Evolutionary conservation across 2,888 invertebrate species (phyloP), one percentile per base, ranked within the genome.

Genomic region (Caenorhabditis angaria): DNA sequence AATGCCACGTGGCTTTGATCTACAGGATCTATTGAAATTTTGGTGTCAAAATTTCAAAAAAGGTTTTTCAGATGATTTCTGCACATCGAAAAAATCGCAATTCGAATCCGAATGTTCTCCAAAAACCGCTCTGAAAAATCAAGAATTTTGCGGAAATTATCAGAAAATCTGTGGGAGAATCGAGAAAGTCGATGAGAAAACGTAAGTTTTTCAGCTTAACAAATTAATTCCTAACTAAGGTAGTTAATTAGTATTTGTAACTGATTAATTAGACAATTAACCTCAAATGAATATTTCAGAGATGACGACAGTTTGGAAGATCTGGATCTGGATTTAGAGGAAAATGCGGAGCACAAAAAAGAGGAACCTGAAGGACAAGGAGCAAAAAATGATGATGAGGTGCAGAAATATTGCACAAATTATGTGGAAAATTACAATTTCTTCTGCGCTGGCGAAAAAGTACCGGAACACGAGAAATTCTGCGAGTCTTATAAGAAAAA

Each of bases 371-470:
- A 73, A 32, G 72, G 53, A 18, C 61, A 68, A 51, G 72, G 67
- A 14, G 60, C 60, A 3, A 57, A 57, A 3, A 57, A 47, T 1
- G 63, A 71, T 20, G 70, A 71, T 18, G 35, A 65, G 29, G 75
- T 82, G 10, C 62, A 69, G 12, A 70, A 68, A 10, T 83, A 83
- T 65, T 83, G 83, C 53, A 65, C 67, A 10, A 75, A 76, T 24
- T 83, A 81, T 59, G 66, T 72, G 0, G 83, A 83, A 47, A 83
- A 83, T 65, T 83, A 79, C 69, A 71, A 77, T 41, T 83, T 76
- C 51, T 83, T 75, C 60, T 83, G 83, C 48, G 78, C 70, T 2
- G 81, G 78, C 10, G 79, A 76, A 48, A 68, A 71, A 56, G 51
- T 50, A 14, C 73, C 70, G 8, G 67, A 75, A 20, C 71, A 81